These are phyloP conservation scores for Puffinus mauretanicus DNA, from an alignment of 2,113 vertebrate species.

Conservation along the genomic window DNA sequence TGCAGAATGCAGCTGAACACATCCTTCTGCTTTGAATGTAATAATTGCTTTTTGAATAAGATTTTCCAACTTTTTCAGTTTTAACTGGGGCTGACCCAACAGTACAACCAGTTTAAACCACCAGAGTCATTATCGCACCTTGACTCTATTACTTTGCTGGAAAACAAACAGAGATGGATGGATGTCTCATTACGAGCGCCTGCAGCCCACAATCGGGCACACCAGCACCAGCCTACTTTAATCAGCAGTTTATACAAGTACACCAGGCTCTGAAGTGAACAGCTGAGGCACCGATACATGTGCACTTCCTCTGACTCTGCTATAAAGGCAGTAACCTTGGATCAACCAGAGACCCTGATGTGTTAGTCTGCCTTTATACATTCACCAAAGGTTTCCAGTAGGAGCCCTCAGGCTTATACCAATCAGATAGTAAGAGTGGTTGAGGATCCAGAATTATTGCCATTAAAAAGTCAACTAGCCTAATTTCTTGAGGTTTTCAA, in stretches of 20 bases:
- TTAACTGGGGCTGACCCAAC: not conserved
- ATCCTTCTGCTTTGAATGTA: not conserved
- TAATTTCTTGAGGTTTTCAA: not conserved
- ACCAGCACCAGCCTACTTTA: not conserved
- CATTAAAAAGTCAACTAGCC: not conserved
- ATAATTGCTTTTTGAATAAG: not conserved
- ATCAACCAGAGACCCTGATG: not conserved
- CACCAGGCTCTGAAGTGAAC: not conserved
- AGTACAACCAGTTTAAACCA: not conserved
- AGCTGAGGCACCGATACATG: not conserved
- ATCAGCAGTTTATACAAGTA: not conserved
- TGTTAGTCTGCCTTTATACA: not conserved
- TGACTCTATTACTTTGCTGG: not conserved
- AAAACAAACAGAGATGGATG: not conserved
- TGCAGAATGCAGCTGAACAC: not conserved
- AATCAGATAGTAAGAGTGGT: not conserved
- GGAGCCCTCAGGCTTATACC: not conserved
- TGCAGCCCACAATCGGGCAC: not conserved
- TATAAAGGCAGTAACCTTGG: not conserved
- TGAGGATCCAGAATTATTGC: not conserved
- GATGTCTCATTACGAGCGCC: fast-evolving
- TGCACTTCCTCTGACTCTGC: not conserved
- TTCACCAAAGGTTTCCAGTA: not conserved
- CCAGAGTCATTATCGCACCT: not conserved
- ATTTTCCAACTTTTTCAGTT: not conserved